Evolutionary conservation across 2,113 vertebrate genomes (phyloP), one percentile per base, ranked within the genome.

Genomic region (Cricetomys ansorgei): DNA sequence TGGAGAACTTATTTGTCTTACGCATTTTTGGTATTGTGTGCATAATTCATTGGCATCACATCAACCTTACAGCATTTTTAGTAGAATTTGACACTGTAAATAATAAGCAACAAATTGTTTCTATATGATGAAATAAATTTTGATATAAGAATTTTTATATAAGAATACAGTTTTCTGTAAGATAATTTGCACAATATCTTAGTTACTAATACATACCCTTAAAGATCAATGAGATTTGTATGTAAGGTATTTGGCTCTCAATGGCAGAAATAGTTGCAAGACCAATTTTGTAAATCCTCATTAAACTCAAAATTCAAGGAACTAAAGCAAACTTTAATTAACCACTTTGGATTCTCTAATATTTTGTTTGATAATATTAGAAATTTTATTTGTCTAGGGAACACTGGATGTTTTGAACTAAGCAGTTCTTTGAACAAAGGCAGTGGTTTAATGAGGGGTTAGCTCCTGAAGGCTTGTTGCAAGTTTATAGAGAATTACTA

Each of bases 341-440:
- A 50, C n/a, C 57, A 89, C 37, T 97, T 97, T 89, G n/a, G 62
- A 89, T 95, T 96, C 89, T 84, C 43, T 53, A 48, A 86, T 93
- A 97, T 89, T 98, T 97, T 95, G 67, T 89, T 97, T 96, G 55
- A 96, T 94, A 89, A 97, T 93, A 93, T 57, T 95, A 91, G 45
- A 86, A 91, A 86, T 93, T 96, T 95, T 95, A 95, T 96, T 91
- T 95, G 79, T 13, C 87, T 96, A 59, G 83, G 80, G 92, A 96
- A 93, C 96, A 96, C 72, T 40, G 53, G 13, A 93, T 86, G 55
- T 95, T 96, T 96, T 95, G 53, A 96, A 94, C 94, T 97, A 96
- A 79, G 50, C 69, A 91, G 25, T 79, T 37, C 89, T 95, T 69
- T 89, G 89, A 96, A 91, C 79, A 75, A 93, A 95, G 93, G 96